Base-by-base conservation (phyloP, 2,113 vertebrate genomes). In the Sphaerodactylus townsendi region DNA sequence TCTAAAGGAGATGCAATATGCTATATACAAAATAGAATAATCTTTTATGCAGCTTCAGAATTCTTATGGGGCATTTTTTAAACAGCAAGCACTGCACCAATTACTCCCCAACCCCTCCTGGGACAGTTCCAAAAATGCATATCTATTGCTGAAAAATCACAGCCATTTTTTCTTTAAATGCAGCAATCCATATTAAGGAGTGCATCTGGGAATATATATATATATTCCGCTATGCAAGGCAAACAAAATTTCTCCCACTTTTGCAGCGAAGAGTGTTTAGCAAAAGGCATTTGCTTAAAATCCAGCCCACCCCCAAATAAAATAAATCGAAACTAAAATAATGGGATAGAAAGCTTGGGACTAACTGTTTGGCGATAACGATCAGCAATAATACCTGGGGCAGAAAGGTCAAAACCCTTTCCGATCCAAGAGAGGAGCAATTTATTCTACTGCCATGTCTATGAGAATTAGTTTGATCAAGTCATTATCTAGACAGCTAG, bases 1-100 rank as follows among this genome's bases (percentile, higher is more conserved):
- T 97, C 96, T 97, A 96, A 95, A 96, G 96, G 97, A 97, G 96
- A 97, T 97, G 97, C 97, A 98, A 98, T 98, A 98, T 98, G 97
- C 97, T 96, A 91, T 94, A 96, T 95, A 97, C 95, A 97, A 97
- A 98, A 97, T 95, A 97, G 96, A 97, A 93, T 97, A 97, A 98
- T 98, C 97, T 97, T 98, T 97, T 98, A 98, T 98, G 96, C 96
- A 95, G 96, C 88, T 94, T 94, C 89, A 88, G 92, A 93, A 95
- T 92, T 95, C 93, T 95, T 90, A 93, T 87, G 93, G 46, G 25
- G 90, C 79, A 81, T 80, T 88, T 87, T 92, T 86, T 76, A 78
- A 91, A 92, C 90, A 89, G 66, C 68, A 78, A 76, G 74, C 30
- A 66, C 82, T 88, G 81, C 92, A 64, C 19, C 82, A 90, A 77